Evolutionary conservation across 2,113 vertebrate species (phyloP).

Genomic region (Phrynosoma blainvillii): DNA sequence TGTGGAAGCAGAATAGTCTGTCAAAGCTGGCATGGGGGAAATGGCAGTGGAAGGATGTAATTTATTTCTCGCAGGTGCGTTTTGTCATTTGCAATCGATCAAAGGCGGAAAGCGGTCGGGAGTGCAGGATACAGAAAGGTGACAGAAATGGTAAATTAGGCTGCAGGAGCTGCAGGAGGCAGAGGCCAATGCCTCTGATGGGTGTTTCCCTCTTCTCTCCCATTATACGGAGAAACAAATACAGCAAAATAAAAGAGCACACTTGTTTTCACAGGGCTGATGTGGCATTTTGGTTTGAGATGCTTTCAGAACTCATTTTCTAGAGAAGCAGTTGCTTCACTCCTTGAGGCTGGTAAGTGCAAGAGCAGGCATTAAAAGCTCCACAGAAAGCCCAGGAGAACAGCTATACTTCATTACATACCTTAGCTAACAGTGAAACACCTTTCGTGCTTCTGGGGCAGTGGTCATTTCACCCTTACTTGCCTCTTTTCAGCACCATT

Average conservation of each 20-base stretch:
- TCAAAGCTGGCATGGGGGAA: slow-evolving; percentile 17
- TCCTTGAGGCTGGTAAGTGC: slow-evolving; percentile 15
- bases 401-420: neutral
- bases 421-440: neutral
- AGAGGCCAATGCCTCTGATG: slow-evolving; percentile 8
- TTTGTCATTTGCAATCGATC: slow-evolving; percentile 39
- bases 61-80: slow-evolving; percentile 38
- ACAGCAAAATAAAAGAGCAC: slow-evolving; percentile 11
- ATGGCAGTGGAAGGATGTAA: slow-evolving; percentile 33
- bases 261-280: slow-evolving; percentile 5
- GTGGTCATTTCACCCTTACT: too few relatives aligned
- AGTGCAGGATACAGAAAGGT: slow-evolving; percentile 36
- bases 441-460: neutral
- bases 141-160: slow-evolving; percentile 42
- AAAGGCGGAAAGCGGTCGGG: slow-evolving; percentile 19
- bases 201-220: neutral
- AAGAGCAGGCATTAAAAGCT: neutral
- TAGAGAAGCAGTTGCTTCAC: slow-evolving; percentile 11
- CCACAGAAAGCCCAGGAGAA: neutral
- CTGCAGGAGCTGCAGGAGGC: slow-evolving; percentile 21
- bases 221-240: slow-evolving; percentile 26
- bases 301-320: slow-evolving; percentile 26
- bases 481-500: neutral
- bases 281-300: slow-evolving; percentile 31
- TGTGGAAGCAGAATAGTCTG: neutral